Evolutionary conservation across 1,140 invertebrate genomes (phyloP), one percentile per base, ranked within the genome.

Genomic region (Drosophila sulfurigaster): DNA sequence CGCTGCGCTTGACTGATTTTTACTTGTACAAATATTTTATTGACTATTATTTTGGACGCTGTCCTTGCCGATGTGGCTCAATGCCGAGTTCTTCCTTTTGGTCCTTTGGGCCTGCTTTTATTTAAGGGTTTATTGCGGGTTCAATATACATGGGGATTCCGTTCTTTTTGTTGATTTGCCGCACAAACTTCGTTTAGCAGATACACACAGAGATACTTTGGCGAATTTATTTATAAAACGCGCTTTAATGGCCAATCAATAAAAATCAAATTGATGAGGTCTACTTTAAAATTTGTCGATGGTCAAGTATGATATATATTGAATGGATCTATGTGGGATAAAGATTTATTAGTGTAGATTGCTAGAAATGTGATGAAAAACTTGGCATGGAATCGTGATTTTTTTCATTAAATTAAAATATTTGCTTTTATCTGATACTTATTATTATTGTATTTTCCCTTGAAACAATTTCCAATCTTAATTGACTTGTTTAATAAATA

Each of bases 21-120:
- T 80, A 83, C 52, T 79, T 73, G 79, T 82, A 83, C 83, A 87
- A 87, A 88, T 88, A 88, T 88, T 88, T 88, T 88, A 88, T 88
- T 88, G 83, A 88, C 83, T 88, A 88, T 88, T 83, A 88, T 83
- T 82, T 78, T 66, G 78, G 11, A 28, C 54, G 45, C 51, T 51
- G 52, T 54, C 69, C 77, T 81, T 81, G 81, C 67, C 51, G 66
- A 32, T 32, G 1, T 49, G 45, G 43, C 4, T 32, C 43, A 15
- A 10, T 35, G 54, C 16, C 7, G 5, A 1, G 30, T 32, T 32
- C 25, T 54, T 25, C 20, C 20, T 25, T 25, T 45, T 7, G 49
- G 35, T 13, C 38, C 65, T 75, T 60, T 45, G 46, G 57, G 25
- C 30, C 25, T 28, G 11, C 11, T 62, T 60, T 71, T 51, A 56